Conservation (phyloP, 2,113 vertebrate species). For the Phainopepla nitens region DNA sequence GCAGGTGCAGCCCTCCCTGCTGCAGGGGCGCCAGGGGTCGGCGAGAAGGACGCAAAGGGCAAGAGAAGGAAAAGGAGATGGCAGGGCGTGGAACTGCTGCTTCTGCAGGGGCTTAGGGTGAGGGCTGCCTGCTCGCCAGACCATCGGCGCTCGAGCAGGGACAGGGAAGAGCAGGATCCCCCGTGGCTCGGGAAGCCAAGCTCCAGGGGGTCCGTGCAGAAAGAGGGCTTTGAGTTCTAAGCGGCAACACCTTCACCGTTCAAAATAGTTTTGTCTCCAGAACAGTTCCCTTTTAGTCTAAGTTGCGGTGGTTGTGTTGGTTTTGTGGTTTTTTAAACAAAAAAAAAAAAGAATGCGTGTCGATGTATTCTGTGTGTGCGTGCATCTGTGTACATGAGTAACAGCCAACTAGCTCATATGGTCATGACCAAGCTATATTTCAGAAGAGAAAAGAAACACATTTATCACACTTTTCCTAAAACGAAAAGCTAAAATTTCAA, state of each 20-base stretch:
- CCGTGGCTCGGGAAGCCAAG: neutral
- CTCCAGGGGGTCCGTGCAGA: neutral
- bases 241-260: neutral
- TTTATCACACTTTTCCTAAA: conserved; percentile 77
- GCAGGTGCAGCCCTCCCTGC: neutral
- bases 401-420: conserved; percentile 72
- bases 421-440: conserved; percentile 73
- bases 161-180: neutral
- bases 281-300: conserved; percentile 51
- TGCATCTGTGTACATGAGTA: conserved; percentile 67
- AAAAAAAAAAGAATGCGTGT: conserved; percentile 28
- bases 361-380: conserved; percentile 59
- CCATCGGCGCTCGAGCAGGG: neutral
- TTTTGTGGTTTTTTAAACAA: neutral
- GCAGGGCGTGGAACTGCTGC: neutral
- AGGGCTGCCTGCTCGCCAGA: neutral
- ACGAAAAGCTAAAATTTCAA: conserved; percentile 78
- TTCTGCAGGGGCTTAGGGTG: neutral
- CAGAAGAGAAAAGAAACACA: conserved; percentile 74
- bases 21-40: neutral
- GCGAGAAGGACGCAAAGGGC: neutral
- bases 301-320: neutral
- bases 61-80: conserved; percentile 35
- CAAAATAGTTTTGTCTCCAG: neutral
- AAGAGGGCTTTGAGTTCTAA: conserved; percentile 18